Evolutionary conservation across 2,888 invertebrate genomes (phyloP), one percentile per base, ranked within the genome.

Genomic region (Rhingia rostrata): DNA sequence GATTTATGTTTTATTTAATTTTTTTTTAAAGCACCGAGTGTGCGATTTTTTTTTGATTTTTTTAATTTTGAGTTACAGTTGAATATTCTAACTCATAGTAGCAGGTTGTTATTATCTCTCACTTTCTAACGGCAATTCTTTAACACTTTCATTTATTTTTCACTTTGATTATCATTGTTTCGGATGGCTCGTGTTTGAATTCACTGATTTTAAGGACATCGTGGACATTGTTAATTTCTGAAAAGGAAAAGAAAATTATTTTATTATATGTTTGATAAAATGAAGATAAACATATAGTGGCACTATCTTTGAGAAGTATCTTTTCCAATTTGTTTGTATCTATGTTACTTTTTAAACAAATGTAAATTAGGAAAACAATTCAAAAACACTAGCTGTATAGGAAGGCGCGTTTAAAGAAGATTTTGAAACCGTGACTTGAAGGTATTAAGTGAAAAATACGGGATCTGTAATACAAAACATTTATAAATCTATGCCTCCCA

Each of bases 151-250:
- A 37, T 78, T 83, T 83, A 35, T 63, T 67, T 58, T 56, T 83
- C 53, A 78, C 73, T 78, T 73, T 83, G 9, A 69, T 35, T 45
- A 73, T 64, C 78, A 78, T 83, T 78, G 43, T 73, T 73, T 45
- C 58, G 30, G 5, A 4, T 14, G 39, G 10, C 12, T 61, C 69
- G 43, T 72, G 49, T 1, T 41, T 49, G 22, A 58, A 51, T 54
- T 69, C 54, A 56, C n/a, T 32, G 63, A 1, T 7, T 39, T 61
- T 39, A 32, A 49, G 33, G 22, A 10, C 45, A 56, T 56, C 45
- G 39, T 12, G 7, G 6, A 3, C 43, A 58, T 51, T 0, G n/a
- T 4, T 12, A 39, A 7, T 56, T 6, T 67, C 77, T 77, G 61
- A 37, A 77, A 51, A 33, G 9, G 9, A 14, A 67, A 45, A 41